These are phyloP conservation scores for Pocillopora meandrina DNA, from an alignment of 92 coral and sea anemone genomes.

Conservation along the genomic window DNA sequence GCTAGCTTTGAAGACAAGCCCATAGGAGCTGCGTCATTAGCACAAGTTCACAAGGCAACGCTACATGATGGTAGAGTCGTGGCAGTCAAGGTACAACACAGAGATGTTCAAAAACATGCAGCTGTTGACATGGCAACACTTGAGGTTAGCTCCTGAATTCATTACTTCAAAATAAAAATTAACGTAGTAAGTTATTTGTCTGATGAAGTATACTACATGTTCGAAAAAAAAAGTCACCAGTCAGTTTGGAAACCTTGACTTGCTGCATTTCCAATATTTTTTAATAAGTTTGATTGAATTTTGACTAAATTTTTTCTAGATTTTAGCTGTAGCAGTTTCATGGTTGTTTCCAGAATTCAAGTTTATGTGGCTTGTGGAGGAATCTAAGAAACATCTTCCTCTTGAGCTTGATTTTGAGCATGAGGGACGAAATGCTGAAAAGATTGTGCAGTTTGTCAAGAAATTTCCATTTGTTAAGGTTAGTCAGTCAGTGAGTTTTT, in stretches of 20 bases:
- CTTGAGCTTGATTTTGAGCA: conserved; percentile 90
- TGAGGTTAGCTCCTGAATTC: conserved; percentile 63
- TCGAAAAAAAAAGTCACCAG: too few species aligned
- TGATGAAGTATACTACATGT: too few species aligned
- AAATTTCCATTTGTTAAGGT: conserved; percentile 89
- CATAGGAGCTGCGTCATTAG: conserved; percentile 93
- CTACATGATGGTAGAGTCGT: conserved; percentile 87
- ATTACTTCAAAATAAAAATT: too few species aligned
- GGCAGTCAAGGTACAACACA: conserved; percentile 96
- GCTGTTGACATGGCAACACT: conserved; percentile 90
- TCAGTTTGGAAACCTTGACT: too few species aligned
- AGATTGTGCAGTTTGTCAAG: conserved; percentile 67
- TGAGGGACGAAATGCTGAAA: conserved; percentile 94
- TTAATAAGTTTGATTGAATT: too few species aligned
- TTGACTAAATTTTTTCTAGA: conserved; percentile 27
- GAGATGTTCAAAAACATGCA: conserved; percentile 93
- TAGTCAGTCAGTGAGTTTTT: not conserved
- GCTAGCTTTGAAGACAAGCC: conserved; percentile 77
- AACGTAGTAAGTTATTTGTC: too few species aligned
- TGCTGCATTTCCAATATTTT: too few species aligned
- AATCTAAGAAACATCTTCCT: conserved; percentile 93
- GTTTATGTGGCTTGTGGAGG: conserved; percentile 96
- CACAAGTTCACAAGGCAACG: conserved; percentile 96
- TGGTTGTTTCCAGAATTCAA: conserved; percentile 92
- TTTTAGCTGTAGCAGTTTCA: conserved; percentile 80